Evolutionary conservation across 2,888 invertebrate genomes (phyloP).

Genomic region (Yponomeuta evonymella): DNA sequence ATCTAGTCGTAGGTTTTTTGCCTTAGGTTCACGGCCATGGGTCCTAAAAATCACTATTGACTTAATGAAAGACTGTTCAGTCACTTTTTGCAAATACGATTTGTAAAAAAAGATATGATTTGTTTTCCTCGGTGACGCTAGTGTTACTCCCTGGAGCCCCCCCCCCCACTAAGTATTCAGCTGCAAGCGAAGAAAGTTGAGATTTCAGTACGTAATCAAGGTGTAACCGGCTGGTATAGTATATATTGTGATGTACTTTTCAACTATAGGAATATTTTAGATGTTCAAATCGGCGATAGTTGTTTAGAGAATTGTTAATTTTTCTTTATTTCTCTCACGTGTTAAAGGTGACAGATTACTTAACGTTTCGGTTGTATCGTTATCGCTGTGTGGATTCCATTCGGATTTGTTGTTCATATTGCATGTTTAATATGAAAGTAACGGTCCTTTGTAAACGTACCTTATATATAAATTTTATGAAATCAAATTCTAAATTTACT

Average conservation of each 20-base stretch:
- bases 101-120: too few relatives aligned
- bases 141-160: too few relatives aligned
- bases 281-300: constrained; percentile 40
- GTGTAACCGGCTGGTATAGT: constrained; percentile 40
- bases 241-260: constrained; percentile 69
- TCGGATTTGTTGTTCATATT: constrained; percentile 46
- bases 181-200: neutral
- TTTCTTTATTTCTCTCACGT: constrained; percentile 30
- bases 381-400: neutral
- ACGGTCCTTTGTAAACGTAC: constrained; percentile 29
- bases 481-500: constrained; percentile 57
- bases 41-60: too few relatives aligned
- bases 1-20: too few relatives aligned
- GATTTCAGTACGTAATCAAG: neutral
- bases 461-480: constrained; percentile 33
- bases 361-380: neutral
- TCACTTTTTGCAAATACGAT: too few relatives aligned
- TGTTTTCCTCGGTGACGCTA: too few relatives aligned
- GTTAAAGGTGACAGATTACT: neutral
- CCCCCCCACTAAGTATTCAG: too few relatives aligned
- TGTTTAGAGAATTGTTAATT: constrained; percentile 33
- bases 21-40: too few relatives aligned
- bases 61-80: too few relatives aligned
- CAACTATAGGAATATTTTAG: constrained; percentile 44
- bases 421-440: constrained; percentile 41